phyloP scores from a whole-genome alignment of 2,113 vertebrate genomes.

The Mixornis gularis region DNA sequence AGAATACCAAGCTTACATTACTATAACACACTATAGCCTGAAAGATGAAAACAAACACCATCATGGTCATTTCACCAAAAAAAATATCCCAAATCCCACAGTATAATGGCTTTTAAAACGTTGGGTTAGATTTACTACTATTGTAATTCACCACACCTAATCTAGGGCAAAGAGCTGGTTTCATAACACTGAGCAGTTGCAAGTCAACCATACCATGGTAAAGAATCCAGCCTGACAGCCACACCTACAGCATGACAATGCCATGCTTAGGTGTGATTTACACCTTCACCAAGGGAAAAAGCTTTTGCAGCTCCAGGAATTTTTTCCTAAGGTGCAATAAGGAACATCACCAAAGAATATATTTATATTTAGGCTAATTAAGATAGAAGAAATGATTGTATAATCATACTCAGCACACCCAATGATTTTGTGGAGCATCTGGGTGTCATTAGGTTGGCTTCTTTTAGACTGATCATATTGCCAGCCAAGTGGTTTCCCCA shows the following conservation, averaged over 20 bases:
- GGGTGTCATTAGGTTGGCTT: slow-evolving; percentile 3
- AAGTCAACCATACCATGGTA: neutral
- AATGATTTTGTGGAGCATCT: neutral
- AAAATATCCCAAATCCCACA: neutral
- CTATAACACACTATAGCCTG: neutral
- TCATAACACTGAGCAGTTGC: neutral
- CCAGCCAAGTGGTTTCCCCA: neutral
- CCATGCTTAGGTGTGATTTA: fast-evolving
- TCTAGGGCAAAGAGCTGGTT: neutral
- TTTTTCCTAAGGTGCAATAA: neutral
- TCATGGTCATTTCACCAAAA: neutral
- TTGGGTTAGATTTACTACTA: neutral
- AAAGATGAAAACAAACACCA: neutral
- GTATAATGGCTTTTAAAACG: neutral
- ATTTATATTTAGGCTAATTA: neutral
- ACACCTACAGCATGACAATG: neutral
- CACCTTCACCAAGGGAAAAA: neutral
- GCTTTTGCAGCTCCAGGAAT: neutral
- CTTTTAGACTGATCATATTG: neutral
- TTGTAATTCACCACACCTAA: neutral
- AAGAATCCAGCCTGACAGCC: neutral
- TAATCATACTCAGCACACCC: neutral
- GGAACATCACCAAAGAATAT: neutral
- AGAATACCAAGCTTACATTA: neutral
- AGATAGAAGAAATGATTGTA: neutral